Evolutionary conservation across 2,888 invertebrate genomes (phyloP).

Genomic region (Ditylenchus weischeri): DNA sequence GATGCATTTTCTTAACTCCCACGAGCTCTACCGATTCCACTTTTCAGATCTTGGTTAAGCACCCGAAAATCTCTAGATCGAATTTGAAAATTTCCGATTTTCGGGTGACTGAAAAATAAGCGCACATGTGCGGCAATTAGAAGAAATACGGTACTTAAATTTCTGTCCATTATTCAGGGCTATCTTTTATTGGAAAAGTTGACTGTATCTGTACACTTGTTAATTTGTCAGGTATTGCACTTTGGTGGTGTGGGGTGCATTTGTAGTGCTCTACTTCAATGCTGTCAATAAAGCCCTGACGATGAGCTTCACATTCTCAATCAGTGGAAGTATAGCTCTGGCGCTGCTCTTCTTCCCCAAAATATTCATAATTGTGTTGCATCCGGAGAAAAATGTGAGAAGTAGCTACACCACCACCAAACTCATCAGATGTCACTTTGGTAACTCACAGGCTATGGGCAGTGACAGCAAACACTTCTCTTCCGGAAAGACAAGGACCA

Average conservation of each 20-base stretch:
- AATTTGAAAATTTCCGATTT: no score
- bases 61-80: no score
- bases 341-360: conserved; percentile 74
- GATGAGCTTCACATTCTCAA: conserved; percentile 72
- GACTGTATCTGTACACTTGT: no score
- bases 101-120: no score
- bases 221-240: conserved; percentile 51
- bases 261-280: conserved; percentile 93
- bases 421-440: conserved; percentile 65
- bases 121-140: no score
- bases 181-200: no score
- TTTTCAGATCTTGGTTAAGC: no score
- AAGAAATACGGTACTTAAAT: no score
- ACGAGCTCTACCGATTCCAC: no score
- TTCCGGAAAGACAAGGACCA: conserved; percentile 50
- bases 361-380: conserved; percentile 72
- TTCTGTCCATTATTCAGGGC: no score
- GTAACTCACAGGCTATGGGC: conserved; percentile 49
- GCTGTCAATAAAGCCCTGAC: conserved; percentile 65
- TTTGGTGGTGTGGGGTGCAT: conserved; percentile 79
- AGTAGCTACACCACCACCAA: conserved; percentile 74
- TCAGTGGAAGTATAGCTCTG: conserved; percentile 73
- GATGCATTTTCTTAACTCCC: no score
- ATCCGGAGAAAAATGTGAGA: conserved; percentile 75
- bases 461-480: conserved; percentile 46